Evolutionary conservation across 2,888 invertebrate species (phyloP), one percentile per base, ranked within the genome.

Genomic region (Julus scandinavius): DNA sequence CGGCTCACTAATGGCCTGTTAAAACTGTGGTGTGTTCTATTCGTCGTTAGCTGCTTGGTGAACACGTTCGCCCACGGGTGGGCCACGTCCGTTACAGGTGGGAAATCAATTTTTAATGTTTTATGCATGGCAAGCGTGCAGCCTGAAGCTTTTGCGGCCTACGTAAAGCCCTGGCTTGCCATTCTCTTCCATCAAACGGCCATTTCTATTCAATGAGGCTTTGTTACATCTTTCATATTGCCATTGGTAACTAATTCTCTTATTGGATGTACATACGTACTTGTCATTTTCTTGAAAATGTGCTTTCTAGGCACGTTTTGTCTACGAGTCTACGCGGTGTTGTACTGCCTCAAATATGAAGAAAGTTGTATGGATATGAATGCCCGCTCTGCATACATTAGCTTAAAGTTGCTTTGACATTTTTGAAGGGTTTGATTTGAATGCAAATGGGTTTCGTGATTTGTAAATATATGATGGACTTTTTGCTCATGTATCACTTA

Each of bases 51-150:
- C 41, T 84, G 40, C 17, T 41, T n/a, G 15, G 13, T 41, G 41
- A 29, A 84, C 40, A 4, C 84, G 9, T 84, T 84, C 41, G 84
- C 41, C 15, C 84, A 38, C 15, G 84, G 84, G 2, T 84, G 84
- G 84, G 84, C 40, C 84, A 84, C 84, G 84, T 41, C 84, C 40
- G 84, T 84, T 84, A 84, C 84, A 84, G 84, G 84, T 84, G 84
- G 84, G 84, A 84, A 84, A 84, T 84, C 84, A 84, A 84, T 84
- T 84, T 84, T 11, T 58, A 58, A 58, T 58, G 58, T 58, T 58
- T 58, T 58, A 58, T 58, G 58, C n/a, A 58, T 58, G 58, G 58
- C 58, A n/a, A 13, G 11, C 15, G 58, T 58, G n/a, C 5, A n/a
- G 58, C 17, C 15, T n/a, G n/a, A n/a, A 15, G 54, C 15, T 54